Evolutionary conservation across 1,140 invertebrate genomes (phyloP).

Genomic region (Zaprionus taronus): DNA sequence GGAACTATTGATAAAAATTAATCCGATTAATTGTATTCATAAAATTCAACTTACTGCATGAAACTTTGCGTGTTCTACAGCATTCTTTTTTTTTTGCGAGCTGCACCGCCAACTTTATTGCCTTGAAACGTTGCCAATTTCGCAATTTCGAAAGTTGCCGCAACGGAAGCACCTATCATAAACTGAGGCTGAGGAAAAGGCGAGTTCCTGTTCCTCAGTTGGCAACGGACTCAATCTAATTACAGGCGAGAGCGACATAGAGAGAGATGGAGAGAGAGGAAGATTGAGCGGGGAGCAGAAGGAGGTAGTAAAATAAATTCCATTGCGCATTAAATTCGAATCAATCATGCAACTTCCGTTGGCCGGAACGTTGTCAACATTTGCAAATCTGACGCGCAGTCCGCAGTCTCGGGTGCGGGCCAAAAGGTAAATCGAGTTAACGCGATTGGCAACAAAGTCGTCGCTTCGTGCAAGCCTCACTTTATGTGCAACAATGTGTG

Average conservation of each 20-base stretch:
- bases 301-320: conserved; percentile 43
- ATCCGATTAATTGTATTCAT: no score
- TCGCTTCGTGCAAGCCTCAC: background rate
- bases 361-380: conserved; percentile 39
- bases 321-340: conserved; percentile 73
- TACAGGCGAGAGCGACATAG: conserved; percentile 34
- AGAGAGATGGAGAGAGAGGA: background rate
- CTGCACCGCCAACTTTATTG: conserved; percentile 20
- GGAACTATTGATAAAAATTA: no score
- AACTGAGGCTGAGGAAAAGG: conserved; percentile 41
- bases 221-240: conserved; percentile 69
- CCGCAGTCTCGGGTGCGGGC: background rate
- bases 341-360: conserved; percentile 64
- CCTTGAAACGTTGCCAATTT: conserved; percentile 59
- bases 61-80: background rate
- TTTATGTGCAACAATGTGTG: conserved; percentile 42
- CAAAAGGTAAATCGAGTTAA: conserved; percentile 28
- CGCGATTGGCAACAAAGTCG: conserved; percentile 41
- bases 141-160: conserved; percentile 4
- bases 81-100: background rate
- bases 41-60: background rate
- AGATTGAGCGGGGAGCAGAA: background rate
- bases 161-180: conserved; percentile 63
- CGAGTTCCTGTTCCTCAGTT: conserved; percentile 55
- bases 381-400: conserved; percentile 25